These are phyloP conservation scores for Phoeniculus purpureus DNA, from an alignment of 2,797 vertebrate genomes.

Conservation along the genomic window DNA sequence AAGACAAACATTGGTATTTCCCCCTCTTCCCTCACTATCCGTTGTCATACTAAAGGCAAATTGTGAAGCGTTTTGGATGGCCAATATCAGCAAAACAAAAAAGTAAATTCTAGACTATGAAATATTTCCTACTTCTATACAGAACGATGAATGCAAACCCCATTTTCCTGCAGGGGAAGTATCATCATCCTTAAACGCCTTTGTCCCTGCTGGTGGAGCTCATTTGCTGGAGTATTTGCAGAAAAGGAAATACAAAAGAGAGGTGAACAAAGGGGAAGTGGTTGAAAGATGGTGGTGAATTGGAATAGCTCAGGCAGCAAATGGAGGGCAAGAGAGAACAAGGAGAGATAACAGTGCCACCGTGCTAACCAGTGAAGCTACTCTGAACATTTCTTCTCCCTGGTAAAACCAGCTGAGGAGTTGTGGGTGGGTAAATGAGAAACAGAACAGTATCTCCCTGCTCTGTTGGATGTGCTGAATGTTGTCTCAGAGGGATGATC, in stretches of 20 bases:
- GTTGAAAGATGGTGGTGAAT: conserved; percentile 31
- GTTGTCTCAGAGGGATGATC: neutral
- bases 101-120: neutral
- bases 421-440: neutral
- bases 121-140: neutral
- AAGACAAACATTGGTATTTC: neutral
- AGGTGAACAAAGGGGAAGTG: conserved; percentile 67
- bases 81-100: neutral
- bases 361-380: neutral
- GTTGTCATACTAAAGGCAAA: neutral
- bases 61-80: neutral
- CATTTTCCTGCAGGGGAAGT: neutral
- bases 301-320: conserved; percentile 19
- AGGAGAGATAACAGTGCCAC: conserved; percentile 39
- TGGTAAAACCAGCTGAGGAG: neutral
- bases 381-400: neutral
- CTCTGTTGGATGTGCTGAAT: neutral
- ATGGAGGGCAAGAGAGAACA: conserved; percentile 9
- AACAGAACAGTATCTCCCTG: neutral
- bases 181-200: conserved; percentile 37
- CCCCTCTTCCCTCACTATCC: neutral
- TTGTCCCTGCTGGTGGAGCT: conserved; percentile 36
- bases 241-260: conserved; percentile 38
- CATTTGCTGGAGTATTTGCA: conserved; percentile 46
- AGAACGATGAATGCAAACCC: neutral